A percentile compares a stretch with the other conserved stretches of the same genome.
Conservation (phyloP, 2,888 invertebrate genomes). For the Watsonalla binaria region DNA sequence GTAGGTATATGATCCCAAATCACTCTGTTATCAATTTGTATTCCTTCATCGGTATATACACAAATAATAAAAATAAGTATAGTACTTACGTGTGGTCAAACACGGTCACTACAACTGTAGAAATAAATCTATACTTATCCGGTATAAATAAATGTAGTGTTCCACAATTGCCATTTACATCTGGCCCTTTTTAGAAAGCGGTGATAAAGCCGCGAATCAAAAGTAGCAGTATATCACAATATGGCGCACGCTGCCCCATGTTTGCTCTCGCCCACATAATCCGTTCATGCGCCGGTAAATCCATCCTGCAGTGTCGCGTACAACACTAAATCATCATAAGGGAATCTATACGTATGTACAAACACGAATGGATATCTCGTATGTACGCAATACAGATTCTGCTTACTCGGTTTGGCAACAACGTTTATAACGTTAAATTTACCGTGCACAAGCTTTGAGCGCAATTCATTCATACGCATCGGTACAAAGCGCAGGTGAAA, state of each 20-base stretch:
- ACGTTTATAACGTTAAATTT: slow-evolving; percentile 30
- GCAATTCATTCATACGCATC: slow-evolving; percentile 28
- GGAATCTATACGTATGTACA: slow-evolving; percentile 59
- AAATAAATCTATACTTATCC: no score
- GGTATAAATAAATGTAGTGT: slow-evolving; percentile 8
- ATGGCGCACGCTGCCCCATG: slow-evolving; percentile 74
- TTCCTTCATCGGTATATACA: no score
- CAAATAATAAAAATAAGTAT: no score
- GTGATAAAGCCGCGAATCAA: slow-evolving; percentile 75
- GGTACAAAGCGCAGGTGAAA: slow-evolving; percentile 25
- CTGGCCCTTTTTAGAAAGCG: slow-evolving; percentile 43
- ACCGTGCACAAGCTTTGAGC: slow-evolving; percentile 20
- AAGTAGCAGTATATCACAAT: slow-evolving; percentile 74
- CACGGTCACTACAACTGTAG: no score
- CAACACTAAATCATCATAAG: slow-evolving; percentile 77
- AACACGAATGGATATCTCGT: slow-evolving; percentile 13
- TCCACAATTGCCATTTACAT: slow-evolving; percentile 37
- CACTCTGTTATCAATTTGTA: no score
- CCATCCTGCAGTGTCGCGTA: slow-evolving; percentile 71
- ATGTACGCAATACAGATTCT: slow-evolving; percentile 41
- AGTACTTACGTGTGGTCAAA: no score
- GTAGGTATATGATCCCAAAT: no score
- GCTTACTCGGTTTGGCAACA: slow-evolving; percentile 51
- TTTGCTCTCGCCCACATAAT: slow-evolving; percentile 79
- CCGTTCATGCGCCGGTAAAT: slow-evolving; percentile 77